phyloP scores from a whole-genome alignment of 2,797 vertebrate species.

The Astyanax mexicanus region DNA sequence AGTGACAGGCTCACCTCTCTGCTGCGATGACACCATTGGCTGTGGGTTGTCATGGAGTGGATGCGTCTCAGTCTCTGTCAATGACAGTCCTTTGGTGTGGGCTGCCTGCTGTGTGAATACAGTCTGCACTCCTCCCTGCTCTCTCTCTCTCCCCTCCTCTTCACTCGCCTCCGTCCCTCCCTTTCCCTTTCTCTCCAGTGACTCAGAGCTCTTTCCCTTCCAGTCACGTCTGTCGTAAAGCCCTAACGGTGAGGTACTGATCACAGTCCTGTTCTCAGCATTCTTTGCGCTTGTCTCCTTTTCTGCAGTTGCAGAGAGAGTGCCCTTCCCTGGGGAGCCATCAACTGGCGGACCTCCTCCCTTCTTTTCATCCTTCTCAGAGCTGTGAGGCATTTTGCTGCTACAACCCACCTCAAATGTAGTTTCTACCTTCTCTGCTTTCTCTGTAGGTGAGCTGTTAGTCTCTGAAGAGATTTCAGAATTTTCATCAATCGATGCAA shows the following conservation, averaged over 20 bases:
- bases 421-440: constrained; percentile 62
- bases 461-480: constrained; percentile 63
- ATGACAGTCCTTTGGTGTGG: constrained; percentile 71
- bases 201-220: constrained; percentile 66
- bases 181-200: constrained; percentile 65
- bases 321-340: constrained; percentile 58
- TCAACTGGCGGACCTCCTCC: constrained; percentile 59
- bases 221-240: constrained; percentile 65
- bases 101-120: constrained; percentile 71
- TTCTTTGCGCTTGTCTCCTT: constrained; percentile 60
- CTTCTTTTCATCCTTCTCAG: constrained; percentile 66
- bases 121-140: constrained; percentile 69
- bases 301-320: constrained; percentile 63
- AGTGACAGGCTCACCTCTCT: constrained; percentile 65
- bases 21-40: constrained; percentile 73
- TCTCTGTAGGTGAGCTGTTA: constrained; percentile 68
- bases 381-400: constrained; percentile 76
- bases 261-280: constrained; percentile 55
- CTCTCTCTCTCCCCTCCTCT: constrained; percentile 50
- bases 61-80: constrained; percentile 67
- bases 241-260: constrained; percentile 59
- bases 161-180: constrained; percentile 54
- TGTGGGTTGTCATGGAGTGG: constrained; percentile 75
- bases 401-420: constrained; percentile 66
- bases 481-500: constrained; percentile 54